Percentiles rank a stretch among this genome's conserved stretches.
Conservation (phyloP, 2,888 invertebrate species). For the Hirtodrosophila confusa region DNA sequence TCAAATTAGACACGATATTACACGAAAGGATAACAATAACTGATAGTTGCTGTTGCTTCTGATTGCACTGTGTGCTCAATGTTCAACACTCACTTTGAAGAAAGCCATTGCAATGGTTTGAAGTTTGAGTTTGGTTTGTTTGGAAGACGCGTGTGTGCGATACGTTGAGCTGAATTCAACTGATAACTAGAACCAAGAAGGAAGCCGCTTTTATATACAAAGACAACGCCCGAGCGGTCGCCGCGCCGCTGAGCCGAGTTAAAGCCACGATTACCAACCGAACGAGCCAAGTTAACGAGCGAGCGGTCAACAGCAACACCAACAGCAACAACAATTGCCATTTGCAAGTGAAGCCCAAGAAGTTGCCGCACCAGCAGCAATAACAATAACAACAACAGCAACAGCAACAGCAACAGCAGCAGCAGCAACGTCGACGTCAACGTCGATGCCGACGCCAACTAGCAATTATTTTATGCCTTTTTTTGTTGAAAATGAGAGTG, state of each 20-base stretch:
- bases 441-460: slow-evolving; percentile 40
- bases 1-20: slow-evolving; percentile 25
- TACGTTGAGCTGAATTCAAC: slow-evolving; percentile 84
- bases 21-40: slow-evolving; percentile 1
- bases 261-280: slow-evolving; percentile 44
- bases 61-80: slow-evolving; percentile 1
- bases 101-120: slow-evolving; percentile 82
- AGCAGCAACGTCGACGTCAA: slow-evolving; percentile 3
- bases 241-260: slow-evolving; percentile 34
- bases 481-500: slow-evolving; percentile 68
- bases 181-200: slow-evolving; percentile 85
- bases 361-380: slow-evolving; percentile 47
- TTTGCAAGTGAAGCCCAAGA: slow-evolving; percentile 67
- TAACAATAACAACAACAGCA: slow-evolving; percentile 12
- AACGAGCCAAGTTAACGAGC: slow-evolving; percentile 51
- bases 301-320: slow-evolving; percentile 52
- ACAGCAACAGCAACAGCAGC: slow-evolving; percentile 7
- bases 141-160: slow-evolving; percentile 67
- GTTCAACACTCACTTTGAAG: slow-evolving; percentile 83
- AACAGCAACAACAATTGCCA: slow-evolving; percentile 43
- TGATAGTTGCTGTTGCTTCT: neutral
- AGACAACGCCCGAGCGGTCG: slow-evolving; percentile 82
- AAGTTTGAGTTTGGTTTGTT: slow-evolving; percentile 41
- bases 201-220: slow-evolving; percentile 84
- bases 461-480: slow-evolving; percentile 62